Evolutionary conservation across 2,113 vertebrate genomes (phyloP).

Genomic region (Phalacrocorax brasilianus): DNA sequence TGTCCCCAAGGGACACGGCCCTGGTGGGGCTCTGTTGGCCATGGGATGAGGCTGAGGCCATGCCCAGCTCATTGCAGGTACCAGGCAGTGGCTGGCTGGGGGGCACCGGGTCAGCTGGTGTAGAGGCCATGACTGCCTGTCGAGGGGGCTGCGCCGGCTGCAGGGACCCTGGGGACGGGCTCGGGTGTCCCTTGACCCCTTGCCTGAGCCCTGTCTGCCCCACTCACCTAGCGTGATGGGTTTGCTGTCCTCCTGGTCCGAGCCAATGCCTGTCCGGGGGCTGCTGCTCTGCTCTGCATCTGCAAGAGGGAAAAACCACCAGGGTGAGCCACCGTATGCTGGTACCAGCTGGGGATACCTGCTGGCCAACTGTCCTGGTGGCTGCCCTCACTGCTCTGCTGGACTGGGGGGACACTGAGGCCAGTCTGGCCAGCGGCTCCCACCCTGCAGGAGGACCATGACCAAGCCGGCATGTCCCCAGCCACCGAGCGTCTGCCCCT

Average conservation of each 20-base stretch:
- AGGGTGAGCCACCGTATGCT: fast-evolving
- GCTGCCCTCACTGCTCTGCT: fast-evolving
- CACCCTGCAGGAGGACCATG: not conserved
- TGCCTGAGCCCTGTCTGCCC: not conserved
- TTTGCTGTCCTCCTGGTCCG: conserved; percentile 93
- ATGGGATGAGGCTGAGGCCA: not conserved
- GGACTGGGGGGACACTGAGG: not conserved
- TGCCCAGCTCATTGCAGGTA: not conserved
- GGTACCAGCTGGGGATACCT: fast-evolving
- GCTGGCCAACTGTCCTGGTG: fast-evolving
- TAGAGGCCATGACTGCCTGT: fast-evolving
- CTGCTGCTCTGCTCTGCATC: conserved; percentile 91
- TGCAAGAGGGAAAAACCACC: conserved; percentile 38
- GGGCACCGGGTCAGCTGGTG: fast-evolving
- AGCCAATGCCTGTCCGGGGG: conserved; percentile 86
- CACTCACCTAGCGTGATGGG: conserved; percentile 88
- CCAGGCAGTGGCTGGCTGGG: not conserved
- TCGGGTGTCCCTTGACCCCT: not conserved
- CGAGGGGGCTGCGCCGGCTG: fast-evolving
- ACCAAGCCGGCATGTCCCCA: not conserved
- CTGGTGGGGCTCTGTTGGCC: not conserved
- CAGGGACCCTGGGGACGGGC: not conserved
- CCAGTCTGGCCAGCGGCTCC: not conserved
- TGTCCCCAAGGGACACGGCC: not conserved
- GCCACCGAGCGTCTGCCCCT: fast-evolving